phyloP scores from a whole-genome alignment of 2,113 vertebrate species.

The Speoplatyrhinus poulsoni region DNA sequence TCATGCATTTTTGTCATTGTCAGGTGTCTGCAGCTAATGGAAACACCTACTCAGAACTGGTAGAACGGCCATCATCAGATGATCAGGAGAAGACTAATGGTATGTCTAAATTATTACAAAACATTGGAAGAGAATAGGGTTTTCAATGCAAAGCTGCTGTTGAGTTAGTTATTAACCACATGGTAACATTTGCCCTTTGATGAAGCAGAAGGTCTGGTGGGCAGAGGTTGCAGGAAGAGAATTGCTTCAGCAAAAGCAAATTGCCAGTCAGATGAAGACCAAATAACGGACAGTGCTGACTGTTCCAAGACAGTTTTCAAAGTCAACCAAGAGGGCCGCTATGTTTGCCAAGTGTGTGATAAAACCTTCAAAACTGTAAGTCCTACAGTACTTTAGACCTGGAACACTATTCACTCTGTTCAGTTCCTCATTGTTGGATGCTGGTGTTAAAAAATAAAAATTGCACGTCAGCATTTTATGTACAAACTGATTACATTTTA shows the following conservation, averaged over 20 bases:
- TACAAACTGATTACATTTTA: too few relatives aligned
- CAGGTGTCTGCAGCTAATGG: slow-evolving; percentile 52
- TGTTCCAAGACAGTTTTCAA: slow-evolving; percentile 76
- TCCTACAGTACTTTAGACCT: neutral
- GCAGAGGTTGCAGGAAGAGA: slow-evolving; percentile 67
- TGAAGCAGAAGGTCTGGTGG: slow-evolving; percentile 48
- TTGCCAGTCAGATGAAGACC: slow-evolving; percentile 50
- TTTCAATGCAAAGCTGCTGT: neutral
- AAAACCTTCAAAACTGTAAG: slow-evolving; percentile 97
- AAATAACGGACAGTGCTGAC: slow-evolving; percentile 64
- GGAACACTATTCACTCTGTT: too few relatives aligned
- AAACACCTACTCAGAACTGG: slow-evolving; percentile 32
- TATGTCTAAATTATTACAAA: slow-evolving; percentile 21
- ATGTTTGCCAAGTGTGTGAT: slow-evolving; percentile 86
- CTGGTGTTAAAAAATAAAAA: too few relatives aligned
- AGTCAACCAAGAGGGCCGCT: slow-evolving; percentile 88
- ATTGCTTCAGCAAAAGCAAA: slow-evolving; percentile 44
- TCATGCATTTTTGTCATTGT: neutral
- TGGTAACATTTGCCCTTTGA: slow-evolving; percentile 33
- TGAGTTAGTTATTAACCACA: neutral
- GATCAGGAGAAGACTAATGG: slow-evolving; percentile 46
- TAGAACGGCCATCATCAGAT: slow-evolving; percentile 40
- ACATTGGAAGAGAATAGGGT: neutral
- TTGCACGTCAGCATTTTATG: too few relatives aligned
- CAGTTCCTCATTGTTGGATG: too few relatives aligned